Percentiles rank a stretch among this genome's conserved stretches.
Conservation (phyloP, 2,113 vertebrate genomes). For the Lepus timidus region DNA sequence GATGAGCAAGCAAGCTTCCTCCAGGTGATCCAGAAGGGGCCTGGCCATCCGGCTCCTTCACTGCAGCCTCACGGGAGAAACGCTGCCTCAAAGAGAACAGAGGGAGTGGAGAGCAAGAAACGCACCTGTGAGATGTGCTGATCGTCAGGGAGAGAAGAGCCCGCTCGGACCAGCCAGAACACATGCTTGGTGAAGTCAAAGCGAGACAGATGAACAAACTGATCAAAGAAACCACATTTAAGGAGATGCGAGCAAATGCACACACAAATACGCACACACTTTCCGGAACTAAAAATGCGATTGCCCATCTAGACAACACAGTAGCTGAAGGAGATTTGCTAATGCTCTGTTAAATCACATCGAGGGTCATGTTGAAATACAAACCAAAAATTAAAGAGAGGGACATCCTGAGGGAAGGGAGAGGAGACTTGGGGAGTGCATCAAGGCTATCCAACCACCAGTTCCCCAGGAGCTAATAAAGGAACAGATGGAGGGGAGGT, state of each 20-base stretch:
- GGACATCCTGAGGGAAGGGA: neutral
- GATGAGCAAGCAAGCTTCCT: neutral
- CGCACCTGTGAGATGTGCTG: neutral
- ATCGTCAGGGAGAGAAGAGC: neutral
- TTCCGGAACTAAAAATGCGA: neutral
- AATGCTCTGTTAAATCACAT: neutral
- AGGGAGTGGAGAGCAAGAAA: neutral
- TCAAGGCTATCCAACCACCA: neutral
- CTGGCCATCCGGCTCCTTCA: neutral
- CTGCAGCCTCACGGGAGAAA: neutral
- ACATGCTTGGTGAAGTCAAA: neutral
- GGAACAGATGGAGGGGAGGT: slow-evolving; percentile 51
- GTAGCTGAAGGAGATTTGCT: neutral
- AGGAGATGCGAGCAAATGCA: neutral
- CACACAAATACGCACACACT: neutral
- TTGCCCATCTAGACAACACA: neutral
- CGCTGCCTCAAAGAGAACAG: neutral
- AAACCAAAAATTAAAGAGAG: neutral
- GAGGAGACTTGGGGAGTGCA: neutral
- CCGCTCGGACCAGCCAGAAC: neutral
- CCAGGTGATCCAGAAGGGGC: neutral
- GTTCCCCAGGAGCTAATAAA: neutral
- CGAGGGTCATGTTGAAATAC: neutral
- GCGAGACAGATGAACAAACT: neutral
- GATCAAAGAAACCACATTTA: neutral